phyloP scores from a whole-genome alignment of 1,140 invertebrate genomes.

The Coptotermes formosanus region DNA sequence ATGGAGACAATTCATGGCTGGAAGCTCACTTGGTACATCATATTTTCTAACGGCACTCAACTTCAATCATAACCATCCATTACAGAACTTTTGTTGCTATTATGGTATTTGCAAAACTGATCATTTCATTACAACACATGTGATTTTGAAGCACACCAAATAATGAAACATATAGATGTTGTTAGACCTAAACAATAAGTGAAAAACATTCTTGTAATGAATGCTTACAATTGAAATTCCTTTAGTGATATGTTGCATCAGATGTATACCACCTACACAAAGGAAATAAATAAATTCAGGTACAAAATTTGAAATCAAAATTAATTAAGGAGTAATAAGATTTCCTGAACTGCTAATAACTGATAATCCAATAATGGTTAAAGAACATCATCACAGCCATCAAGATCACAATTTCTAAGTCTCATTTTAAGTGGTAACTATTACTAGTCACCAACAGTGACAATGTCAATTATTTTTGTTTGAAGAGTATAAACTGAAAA shows the following conservation, averaged over 20 bases:
- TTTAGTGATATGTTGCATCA: not conserved
- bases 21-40: not conserved
- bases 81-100: not conserved
- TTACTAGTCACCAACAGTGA: not conserved
- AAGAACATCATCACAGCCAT: not conserved
- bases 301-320: not conserved
- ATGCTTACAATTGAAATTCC: not conserved
- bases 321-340: not conserved
- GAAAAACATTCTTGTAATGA: not conserved
- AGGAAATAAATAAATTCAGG: not conserved
- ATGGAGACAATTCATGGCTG: too few species aligned
- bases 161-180: not conserved
- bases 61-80: not conserved
- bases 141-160: not conserved
- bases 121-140: not conserved
- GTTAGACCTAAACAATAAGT: not conserved
- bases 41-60: not conserved
- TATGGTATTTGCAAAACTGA: not conserved
- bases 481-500: not conserved
- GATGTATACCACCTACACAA: not conserved
- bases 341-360: not conserved
- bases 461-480: not conserved
- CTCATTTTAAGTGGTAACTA: not conserved
- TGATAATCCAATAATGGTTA: not conserved
- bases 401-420: conserved; percentile 9